A percentile compares a stretch with the other conserved stretches of the same genome.
Conservation (phyloP, 2,888 invertebrate genomes). For the Coelogynopora nodosa region DNA sequence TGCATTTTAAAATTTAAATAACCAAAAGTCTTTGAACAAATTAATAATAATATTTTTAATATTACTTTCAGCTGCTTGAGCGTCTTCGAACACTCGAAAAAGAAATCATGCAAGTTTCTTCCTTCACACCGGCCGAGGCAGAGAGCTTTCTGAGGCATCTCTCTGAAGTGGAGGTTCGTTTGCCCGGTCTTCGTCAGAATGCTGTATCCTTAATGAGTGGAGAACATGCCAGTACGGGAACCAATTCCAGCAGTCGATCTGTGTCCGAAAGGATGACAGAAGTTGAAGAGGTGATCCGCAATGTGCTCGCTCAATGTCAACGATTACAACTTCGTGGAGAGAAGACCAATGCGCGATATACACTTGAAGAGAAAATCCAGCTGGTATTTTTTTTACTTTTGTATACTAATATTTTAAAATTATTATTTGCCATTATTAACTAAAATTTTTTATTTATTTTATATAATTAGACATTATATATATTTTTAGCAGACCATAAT, state of each 20-base stretch:
- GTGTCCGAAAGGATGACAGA: constrained; percentile 5
- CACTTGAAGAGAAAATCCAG: neutral
- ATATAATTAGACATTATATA: no score
- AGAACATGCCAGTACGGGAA: neutral
- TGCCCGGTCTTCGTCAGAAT: neutral
- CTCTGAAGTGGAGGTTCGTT: constrained; percentile 32
- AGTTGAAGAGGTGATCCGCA: neutral
- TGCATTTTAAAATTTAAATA: no score
- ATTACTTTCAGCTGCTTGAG: no score
- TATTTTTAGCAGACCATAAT: no score
- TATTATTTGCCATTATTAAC: no score
- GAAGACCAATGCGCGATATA: neutral
- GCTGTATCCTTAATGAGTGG: neutral
- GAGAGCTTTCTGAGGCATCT: neutral
- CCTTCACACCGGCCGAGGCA: neutral
- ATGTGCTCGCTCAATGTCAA: neutral
- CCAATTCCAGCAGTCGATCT: neutral
- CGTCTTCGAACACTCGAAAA: neutral
- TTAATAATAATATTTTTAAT: no score
- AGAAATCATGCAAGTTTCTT: constrained; percentile 15
- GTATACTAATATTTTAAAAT: no score
- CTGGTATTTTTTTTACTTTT: no score
- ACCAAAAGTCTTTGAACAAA: no score
- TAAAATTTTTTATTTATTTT: no score
- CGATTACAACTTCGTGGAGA: neutral